Percentiles rank a stretch among this genome's conserved stretches.
Evolutionary conservation across 2,113 vertebrate species (phyloP).

Genomic region (Neotoma lepida): DNA sequence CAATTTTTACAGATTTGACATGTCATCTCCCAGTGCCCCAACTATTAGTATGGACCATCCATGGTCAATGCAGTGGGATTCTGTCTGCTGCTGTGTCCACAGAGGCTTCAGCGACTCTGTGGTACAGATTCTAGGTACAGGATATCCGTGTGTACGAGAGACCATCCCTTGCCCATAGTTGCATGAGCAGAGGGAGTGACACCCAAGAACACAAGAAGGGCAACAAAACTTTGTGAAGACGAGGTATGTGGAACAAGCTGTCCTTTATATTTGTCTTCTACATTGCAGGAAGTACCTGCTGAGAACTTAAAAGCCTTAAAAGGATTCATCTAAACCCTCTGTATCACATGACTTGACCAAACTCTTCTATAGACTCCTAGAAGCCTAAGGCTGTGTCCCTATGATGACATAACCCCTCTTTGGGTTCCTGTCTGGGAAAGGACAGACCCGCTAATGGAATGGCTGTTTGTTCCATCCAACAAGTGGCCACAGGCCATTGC

Average conservation of each 20-base stretch:
- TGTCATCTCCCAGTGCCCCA: background rate
- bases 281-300: background rate
- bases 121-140: background rate
- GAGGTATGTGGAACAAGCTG: background rate
- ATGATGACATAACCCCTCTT: background rate
- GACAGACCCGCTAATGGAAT: background rate
- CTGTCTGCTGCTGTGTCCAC: background rate
- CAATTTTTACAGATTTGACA: background rate
- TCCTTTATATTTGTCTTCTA: background rate
- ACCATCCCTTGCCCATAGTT: background rate
- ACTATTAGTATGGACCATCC: background rate
- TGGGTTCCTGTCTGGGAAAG: background rate
- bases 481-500: background rate
- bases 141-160: background rate
- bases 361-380: background rate
- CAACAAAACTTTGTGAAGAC: background rate
- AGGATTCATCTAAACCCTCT: background rate
- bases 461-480: background rate
- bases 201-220: background rate
- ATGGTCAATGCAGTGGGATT: too few species aligned
- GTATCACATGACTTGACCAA: background rate
- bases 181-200: background rate
- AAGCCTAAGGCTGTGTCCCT: background rate
- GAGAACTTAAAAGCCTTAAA: background rate
- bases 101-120: background rate